Evolutionary conservation across 2,888 invertebrate species (phyloP), one percentile per base, ranked within the genome.

Genomic region (Athrips mouffetella): DNA sequence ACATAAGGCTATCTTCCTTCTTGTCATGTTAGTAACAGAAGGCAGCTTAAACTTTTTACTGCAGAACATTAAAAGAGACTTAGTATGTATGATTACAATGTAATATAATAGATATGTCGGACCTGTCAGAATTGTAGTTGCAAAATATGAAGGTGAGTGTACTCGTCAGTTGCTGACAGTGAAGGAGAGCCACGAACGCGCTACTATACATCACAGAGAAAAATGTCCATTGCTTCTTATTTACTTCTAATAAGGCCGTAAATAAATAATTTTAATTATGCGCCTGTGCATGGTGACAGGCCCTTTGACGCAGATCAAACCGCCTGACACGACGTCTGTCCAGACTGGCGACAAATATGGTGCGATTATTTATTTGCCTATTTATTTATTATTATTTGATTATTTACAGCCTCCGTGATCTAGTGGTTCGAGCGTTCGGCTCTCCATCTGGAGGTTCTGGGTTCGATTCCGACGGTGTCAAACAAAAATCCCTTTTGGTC

Each of bases 261-360:
- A 77, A 80, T 79, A 79, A 48, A 76, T 70, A 65, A 72, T 70
- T 70, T 72, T 76, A 78, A 79, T 78, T 76, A 76, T 66, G 60
- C 58, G 63, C 67, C 65, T 55, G 60, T 53, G 62, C 47, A 49
- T 46, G 42, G 60, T 67, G 70, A 67, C 68, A 70, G 67, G 55
- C 48, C 50, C 58, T 55, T 63, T 70, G 67, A 70, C 64, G 55
- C 60, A 54, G 55, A 58, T 62, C 61, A 58, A 57, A 47, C 42
- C 42, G 16, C 45, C 44, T 45, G 51, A 49, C 40, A 29, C 18
- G 45, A 8, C 35, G 13, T 31, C 13, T 30, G 20, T 21, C 37
- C 44, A 20, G 13, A 3, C 30, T 13, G n/a, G 21, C 10, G 25
- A 41, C 54, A 49, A 52, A 56, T 58, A 56, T 58, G 52, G 55